These are phyloP conservation scores for Remorina albescens DNA, from an alignment of 2,797 vertebrate genomes.

Conservation along the genomic window DNA sequence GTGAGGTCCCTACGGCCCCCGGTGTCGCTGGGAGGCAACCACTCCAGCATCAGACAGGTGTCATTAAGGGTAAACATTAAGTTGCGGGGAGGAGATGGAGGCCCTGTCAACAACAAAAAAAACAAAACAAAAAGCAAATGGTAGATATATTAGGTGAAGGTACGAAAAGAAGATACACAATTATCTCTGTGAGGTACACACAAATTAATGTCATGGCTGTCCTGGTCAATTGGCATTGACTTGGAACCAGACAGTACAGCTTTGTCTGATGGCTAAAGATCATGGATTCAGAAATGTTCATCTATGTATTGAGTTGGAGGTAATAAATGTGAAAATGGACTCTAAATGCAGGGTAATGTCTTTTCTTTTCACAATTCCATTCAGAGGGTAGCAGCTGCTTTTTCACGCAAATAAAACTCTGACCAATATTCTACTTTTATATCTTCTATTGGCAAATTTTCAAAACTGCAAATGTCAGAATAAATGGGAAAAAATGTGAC, in stretches of 20 bases:
- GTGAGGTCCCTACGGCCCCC: slow-evolving; percentile 96
- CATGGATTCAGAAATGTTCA: not conserved
- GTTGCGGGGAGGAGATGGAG: slow-evolving; percentile 94
- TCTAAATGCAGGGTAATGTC: not conserved
- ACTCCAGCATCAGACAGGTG: slow-evolving; percentile 94
- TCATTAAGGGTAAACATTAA: slow-evolving; percentile 95
- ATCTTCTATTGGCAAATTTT: not conserved
- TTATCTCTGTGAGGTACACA: not conserved
- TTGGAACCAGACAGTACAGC: not conserved
- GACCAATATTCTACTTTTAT: not conserved
- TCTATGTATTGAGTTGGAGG: not conserved
- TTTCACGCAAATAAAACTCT: not conserved
- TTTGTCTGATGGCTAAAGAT: not conserved
- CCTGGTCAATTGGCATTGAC: no score
- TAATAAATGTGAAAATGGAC: not conserved
- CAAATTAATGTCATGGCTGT: no score
- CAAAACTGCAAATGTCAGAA: not conserved
- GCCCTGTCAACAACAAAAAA: slow-evolving; percentile 81
- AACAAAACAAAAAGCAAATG: no score
- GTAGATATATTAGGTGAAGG: not conserved
- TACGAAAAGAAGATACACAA: not conserved
- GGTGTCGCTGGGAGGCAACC: slow-evolving; percentile 94
- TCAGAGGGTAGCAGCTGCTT: not conserved
- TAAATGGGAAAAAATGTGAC: not conserved
- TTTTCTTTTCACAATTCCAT: not conserved